Evolutionary conservation across 2,797 vertebrate genomes (phyloP).

Genomic region (Cygnus olor): DNA sequence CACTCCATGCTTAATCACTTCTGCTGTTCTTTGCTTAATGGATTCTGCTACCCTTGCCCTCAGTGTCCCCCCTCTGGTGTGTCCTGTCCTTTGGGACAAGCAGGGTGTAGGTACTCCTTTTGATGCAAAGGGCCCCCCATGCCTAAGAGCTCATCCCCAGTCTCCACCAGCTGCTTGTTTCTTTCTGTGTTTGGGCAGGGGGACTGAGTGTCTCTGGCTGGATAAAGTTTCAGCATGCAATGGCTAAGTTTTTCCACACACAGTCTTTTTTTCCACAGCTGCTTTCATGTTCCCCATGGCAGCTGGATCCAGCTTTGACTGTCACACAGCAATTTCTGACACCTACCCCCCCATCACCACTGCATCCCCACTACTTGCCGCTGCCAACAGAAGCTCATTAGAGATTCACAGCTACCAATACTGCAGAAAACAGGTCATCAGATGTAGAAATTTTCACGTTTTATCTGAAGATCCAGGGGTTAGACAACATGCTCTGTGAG

Average conservation of each 20-base stretch:
- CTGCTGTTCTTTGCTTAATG: neutral
- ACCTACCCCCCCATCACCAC: rapidly evolving
- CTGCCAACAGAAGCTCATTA: neutral
- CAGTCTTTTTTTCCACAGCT: neutral
- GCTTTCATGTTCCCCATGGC: rapidly evolving
- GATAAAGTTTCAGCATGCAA: rapidly evolving
- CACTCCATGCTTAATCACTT: neutral
- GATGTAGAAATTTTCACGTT: neutral
- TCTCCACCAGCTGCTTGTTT: neutral
- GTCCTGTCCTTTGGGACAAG: neutral
- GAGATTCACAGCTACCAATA: neutral
- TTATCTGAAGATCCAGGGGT: neutral
- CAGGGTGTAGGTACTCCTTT: neutral
- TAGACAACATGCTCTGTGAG: rapidly evolving
- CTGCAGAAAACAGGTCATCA: neutral
- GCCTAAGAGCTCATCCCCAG: neutral
- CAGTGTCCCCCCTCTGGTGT: rapidly evolving
- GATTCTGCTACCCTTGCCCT: neutral
- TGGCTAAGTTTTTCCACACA: neutral
- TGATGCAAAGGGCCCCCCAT: neutral
- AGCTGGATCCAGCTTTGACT: neutral
- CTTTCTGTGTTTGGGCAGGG: neutral
- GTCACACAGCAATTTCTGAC: rapidly evolving
- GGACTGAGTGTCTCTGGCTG: rapidly evolving
- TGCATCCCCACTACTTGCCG: neutral